Conservation (phyloP, 2,888 invertebrate species). For the Melinaea menophilus region DNA sequence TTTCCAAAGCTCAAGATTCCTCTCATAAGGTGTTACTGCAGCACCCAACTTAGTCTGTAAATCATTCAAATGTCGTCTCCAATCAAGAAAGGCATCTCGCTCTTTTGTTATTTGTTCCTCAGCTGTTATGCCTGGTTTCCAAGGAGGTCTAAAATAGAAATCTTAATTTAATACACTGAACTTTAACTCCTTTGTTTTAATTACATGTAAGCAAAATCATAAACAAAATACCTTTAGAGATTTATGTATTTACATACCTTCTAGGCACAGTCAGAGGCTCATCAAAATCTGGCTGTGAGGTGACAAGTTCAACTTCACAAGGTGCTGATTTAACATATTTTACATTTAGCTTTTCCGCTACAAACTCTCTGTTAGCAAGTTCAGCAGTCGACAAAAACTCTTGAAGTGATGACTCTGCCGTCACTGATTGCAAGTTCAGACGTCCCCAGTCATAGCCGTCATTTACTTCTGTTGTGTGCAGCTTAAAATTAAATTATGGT, state of each 20-base stretch:
- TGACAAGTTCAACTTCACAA: slow-evolving; percentile 56
- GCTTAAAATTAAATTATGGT: slow-evolving; percentile 54
- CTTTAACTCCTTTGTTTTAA: too few species aligned
- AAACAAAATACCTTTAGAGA: too few species aligned
- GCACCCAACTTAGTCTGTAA: slow-evolving; percentile 87
- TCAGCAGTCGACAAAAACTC: slow-evolving; percentile 97
- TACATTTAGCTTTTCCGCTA: slow-evolving; percentile 92
- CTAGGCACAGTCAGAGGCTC: slow-evolving; percentile 83
- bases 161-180: too few species aligned
- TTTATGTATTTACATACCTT: slow-evolving; percentile 63
- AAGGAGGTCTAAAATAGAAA: slow-evolving; percentile 81
- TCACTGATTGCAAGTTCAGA: slow-evolving; percentile 93
- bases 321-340: slow-evolving; percentile 70
- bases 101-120: slow-evolving; percentile 90
- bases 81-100: slow-evolving; percentile 90
- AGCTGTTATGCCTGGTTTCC: slow-evolving; percentile 85
- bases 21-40: slow-evolving; percentile 96
- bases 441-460: slow-evolving; percentile 96
- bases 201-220: too few species aligned
- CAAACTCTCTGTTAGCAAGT: slow-evolving; percentile 95
- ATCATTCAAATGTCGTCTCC: slow-evolving; percentile 90
- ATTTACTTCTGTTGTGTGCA: slow-evolving; percentile 91
- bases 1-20: slow-evolving; percentile 98
- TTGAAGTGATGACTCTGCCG: slow-evolving; percentile 96
- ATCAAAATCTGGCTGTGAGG: slow-evolving; percentile 68